Evolutionary conservation across 2,888 invertebrate species (phyloP).

Genomic region (Drosophila limbata): DNA sequence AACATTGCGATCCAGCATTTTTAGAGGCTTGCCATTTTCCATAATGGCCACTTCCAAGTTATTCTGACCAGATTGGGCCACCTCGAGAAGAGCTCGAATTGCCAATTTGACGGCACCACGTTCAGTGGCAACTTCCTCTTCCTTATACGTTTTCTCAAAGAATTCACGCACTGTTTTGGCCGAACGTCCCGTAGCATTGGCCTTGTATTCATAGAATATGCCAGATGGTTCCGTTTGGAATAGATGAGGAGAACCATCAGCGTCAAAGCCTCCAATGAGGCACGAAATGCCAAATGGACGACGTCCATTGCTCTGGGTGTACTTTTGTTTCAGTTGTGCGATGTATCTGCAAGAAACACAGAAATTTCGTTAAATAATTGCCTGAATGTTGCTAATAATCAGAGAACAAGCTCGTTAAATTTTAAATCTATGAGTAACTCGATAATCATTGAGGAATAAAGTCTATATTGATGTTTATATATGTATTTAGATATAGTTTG

Average conservation of each 20-base stretch:
- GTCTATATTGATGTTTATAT: no score
- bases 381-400: no score
- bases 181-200: constrained; percentile 99
- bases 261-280: constrained; percentile 98
- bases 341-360: constrained; percentile 15
- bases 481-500: no score
- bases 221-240: constrained; percentile 99
- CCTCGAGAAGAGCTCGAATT: constrained; percentile 97
- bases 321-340: constrained; percentile 95
- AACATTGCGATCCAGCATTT: constrained; percentile 96
- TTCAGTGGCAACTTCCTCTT: constrained; percentile 93
- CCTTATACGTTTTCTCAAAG: constrained; percentile 97
- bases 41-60: constrained; percentile 99
- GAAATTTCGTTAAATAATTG: background rate
- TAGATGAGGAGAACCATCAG: constrained; percentile 97
- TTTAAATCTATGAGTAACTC: no score
- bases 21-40: constrained; percentile 89
- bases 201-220: constrained; percentile 99
- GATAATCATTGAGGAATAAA: no score
- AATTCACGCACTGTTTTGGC: constrained; percentile 99
- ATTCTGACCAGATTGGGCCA: constrained; percentile 99
- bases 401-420: no score
- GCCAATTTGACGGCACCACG: constrained; percentile 97
- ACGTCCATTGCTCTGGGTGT: constrained; percentile 99
- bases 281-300: constrained; percentile 99